Evolutionary conservation across 2,888 invertebrate species (phyloP), one percentile per base, ranked within the genome.

Genomic region (Nemotelus pantherinus): DNA sequence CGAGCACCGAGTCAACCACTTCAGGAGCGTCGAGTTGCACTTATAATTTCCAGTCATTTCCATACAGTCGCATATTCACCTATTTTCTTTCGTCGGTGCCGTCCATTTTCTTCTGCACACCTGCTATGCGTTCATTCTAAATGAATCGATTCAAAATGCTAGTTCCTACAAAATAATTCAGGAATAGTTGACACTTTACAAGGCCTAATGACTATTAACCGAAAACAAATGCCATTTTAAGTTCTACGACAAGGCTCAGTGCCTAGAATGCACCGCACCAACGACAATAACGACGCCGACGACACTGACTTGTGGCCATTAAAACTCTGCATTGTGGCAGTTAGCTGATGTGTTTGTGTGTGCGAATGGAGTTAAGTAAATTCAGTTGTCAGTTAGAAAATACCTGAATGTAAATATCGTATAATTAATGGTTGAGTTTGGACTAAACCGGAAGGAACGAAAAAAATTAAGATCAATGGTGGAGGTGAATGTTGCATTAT

Each of bases 141-240:
- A 70, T 55, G 70, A 70, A 70, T 70, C 53, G 70, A 55, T 55
- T 53, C 70, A 55, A 70, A 70, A 55, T 43, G 55, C 70, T 53
- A 47, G 39, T 55, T 2, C n/a, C 70, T 55, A 70, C 70, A 50
- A 55, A 53, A 70, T 70, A 70, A 70, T 55, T 70, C 55, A 70
- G 70, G 50, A 53, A 70, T 70, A 43, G 70, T 55, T 70, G 70
- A 70, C 70, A 70, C 70, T 55, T 70, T 70, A 70, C 70, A 70
- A 70, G 70, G 43, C 44, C 70, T 70, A 70, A 70, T 70, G 70
- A 70, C 70, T 70, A 55, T 70, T 70, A 70, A 70, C 55, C 70
- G 70, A 70, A 70, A 70, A 70, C 55, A 55, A 70, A 70, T 70
- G 70, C 70, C 70, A 70, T 70, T 70, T 70, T 70, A 70, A 70